Conservation (phyloP, 2,797 vertebrate species). For the Enteromius mattozi region DNA sequence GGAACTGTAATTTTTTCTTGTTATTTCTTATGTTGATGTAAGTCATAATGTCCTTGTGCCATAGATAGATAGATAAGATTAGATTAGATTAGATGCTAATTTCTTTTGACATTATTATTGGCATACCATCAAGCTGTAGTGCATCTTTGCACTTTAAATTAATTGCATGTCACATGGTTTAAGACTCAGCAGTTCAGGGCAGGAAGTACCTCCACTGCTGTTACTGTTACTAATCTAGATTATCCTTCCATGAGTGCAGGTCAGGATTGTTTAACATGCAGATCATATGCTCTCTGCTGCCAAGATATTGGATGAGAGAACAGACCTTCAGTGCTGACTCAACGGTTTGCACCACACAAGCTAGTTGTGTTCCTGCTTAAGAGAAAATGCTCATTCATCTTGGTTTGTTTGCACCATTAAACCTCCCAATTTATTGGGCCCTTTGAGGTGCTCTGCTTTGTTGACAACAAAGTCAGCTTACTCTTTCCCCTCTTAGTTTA, state of each 20-base stretch:
- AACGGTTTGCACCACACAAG: slow-evolving; percentile 10
- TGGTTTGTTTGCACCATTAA: slow-evolving; percentile 17
- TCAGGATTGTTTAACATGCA: slow-evolving; percentile 52
- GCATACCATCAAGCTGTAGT: slow-evolving; percentile 19
- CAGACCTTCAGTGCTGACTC: slow-evolving; percentile 46
- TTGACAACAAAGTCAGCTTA: slow-evolving; percentile 1
- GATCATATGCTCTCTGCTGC: slow-evolving; percentile 46
- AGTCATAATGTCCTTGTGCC: slow-evolving; percentile 4
- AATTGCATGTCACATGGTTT: slow-evolving; percentile 39
- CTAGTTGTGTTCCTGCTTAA: slow-evolving; percentile 14
- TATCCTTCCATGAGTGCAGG: slow-evolving; percentile 37
- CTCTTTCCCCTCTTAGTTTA: not conserved
- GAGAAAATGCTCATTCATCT: slow-evolving; percentile 20
- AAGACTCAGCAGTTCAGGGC: slow-evolving; percentile 29
- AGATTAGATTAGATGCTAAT: slow-evolving; percentile 2
- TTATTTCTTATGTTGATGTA: not conserved
- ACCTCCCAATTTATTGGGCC: not conserved
- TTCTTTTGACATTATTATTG: slow-evolving; percentile 25
- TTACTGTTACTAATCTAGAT: slow-evolving; percentile 33
- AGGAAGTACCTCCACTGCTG: slow-evolving; percentile 10
- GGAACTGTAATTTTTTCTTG: not conserved
- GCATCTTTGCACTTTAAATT: slow-evolving; percentile 16
- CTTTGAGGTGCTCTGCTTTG: slow-evolving; percentile 10
- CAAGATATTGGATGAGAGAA: slow-evolving; percentile 41
- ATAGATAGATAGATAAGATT: slow-evolving; percentile 1